phyloP scores from a whole-genome alignment of 1,140 invertebrate species.

The Lasioglossum baleicum region DNA sequence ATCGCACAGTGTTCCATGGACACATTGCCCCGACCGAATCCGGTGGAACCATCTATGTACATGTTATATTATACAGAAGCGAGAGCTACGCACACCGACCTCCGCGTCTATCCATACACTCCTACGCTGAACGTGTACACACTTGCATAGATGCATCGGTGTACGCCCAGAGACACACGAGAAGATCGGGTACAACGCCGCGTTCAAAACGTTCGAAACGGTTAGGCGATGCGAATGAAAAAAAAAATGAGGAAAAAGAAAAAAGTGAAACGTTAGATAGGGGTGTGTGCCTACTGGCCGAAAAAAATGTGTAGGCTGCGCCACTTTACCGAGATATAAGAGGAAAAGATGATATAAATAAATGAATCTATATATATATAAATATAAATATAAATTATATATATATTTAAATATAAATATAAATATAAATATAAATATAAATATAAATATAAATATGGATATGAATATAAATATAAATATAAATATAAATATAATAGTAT shows the following conservation, averaged over 20 bases:
- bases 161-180: slow-evolving; percentile 20
- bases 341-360: slow-evolving; percentile 73
- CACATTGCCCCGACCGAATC: slow-evolving; percentile 64
- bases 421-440: slow-evolving; percentile 57
- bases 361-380: slow-evolving; percentile 75
- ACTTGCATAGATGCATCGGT: slow-evolving; percentile 25
- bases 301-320: slow-evolving; percentile 65
- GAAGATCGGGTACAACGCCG: slow-evolving; percentile 61
- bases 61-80: slow-evolving; percentile 51
- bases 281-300: slow-evolving; percentile 69
- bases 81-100: slow-evolving; percentile 12
- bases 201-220: slow-evolving; percentile 53
- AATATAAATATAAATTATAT: slow-evolving; percentile 68
- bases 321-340: slow-evolving; percentile 72
- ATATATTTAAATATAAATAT: slow-evolving; percentile 70
- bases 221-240: slow-evolving; percentile 59
- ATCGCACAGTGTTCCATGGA: slow-evolving; percentile 45
- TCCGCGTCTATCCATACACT: slow-evolving; percentile 29
- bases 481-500: slow-evolving; percentile 73
- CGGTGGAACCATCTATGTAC: slow-evolving; percentile 48
- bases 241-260: slow-evolving; percentile 1
- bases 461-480: too few relatives aligned
- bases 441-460: too few relatives aligned
- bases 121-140: slow-evolving; percentile 37
- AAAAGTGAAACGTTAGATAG: slow-evolving; percentile 59